A percentile compares a stretch with the other conserved stretches of the same genome.
These are phyloP conservation scores for Leptopilina myrica DNA, from an alignment of 2,888 invertebrate species.

Conservation along the genomic window DNA sequence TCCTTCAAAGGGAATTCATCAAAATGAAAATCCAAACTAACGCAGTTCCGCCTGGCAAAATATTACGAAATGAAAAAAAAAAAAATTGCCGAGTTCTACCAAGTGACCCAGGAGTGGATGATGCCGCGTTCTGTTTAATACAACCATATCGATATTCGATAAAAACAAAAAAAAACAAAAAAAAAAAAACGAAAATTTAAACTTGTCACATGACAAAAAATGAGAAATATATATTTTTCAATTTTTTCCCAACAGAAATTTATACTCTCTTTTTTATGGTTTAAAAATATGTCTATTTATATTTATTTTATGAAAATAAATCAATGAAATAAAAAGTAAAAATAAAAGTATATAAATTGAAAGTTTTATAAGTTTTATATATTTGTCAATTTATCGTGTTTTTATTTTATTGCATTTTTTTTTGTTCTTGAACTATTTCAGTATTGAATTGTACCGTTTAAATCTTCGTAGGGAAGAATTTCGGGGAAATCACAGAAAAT, in stretches of 20 bases:
- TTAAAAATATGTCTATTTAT: too few species aligned
- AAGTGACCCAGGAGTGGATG: conserved; percentile 14
- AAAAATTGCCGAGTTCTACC: conserved; percentile 37
- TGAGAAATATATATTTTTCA: not conserved
- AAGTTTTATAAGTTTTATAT: too few species aligned
- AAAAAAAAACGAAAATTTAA: too few species aligned
- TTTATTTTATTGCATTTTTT: too few species aligned
- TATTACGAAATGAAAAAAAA: conserved; percentile 58
- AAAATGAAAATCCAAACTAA: conserved; percentile 58
- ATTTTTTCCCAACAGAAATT: not conserved
- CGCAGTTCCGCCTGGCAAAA: conserved; percentile 55
- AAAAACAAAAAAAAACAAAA: conserved; percentile 12
- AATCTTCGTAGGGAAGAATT: not conserved
- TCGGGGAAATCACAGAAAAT: not conserved
- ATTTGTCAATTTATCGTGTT: too few species aligned
- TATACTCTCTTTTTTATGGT: not conserved
- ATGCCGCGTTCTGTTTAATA: conserved; percentile 21
- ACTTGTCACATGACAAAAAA: not conserved
- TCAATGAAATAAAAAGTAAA: too few species aligned
- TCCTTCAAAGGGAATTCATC: conserved; percentile 62
- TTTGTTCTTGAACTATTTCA: too few species aligned
- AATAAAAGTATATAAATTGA: too few species aligned
- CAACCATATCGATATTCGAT: conserved; percentile 20
- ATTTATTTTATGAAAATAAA: too few species aligned
- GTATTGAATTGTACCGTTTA: too few species aligned